Conservation (phyloP, 2,888 invertebrate genomes). For the Sphaerophoria taeniata region DNA sequence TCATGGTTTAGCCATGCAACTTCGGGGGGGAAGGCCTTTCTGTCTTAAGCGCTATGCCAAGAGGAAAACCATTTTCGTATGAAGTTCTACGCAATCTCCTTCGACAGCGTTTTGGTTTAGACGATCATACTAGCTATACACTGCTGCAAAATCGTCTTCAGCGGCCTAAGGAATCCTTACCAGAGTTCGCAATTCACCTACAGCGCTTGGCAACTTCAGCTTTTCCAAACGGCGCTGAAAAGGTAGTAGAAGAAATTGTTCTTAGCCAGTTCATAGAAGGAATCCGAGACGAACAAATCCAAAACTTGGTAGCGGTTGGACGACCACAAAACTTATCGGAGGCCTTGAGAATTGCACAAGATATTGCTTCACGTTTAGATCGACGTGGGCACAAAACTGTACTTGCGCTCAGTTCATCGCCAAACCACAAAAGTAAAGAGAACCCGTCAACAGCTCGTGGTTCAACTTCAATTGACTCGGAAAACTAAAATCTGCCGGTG, state of each 20-base stretch:
- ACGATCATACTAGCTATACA: too few species aligned
- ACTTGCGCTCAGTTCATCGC: not conserved
- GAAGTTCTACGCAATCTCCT: too few species aligned
- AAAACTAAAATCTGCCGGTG: constrained; percentile 18
- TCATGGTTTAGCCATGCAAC: too few species aligned
- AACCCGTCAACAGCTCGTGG: too few species aligned
- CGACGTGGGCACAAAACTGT: not conserved
- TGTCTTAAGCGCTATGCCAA: too few species aligned
- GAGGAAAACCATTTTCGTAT: too few species aligned
- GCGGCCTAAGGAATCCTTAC: too few species aligned
- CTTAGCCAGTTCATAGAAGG: constrained; percentile 33
- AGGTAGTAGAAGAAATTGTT: too few species aligned
- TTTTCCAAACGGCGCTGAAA: not conserved
- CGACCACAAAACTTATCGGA: constrained; percentile 3
- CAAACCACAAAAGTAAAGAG: not conserved
- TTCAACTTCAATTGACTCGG: not conserved
- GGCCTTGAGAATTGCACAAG: constrained; percentile 10
- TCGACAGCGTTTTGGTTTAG: too few species aligned
- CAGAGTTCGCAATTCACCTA: too few species aligned
- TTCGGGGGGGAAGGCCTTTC: too few species aligned
- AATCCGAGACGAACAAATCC: constrained; percentile 7
- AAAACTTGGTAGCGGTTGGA: constrained; percentile 17
- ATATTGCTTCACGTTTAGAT: constrained; percentile 5
- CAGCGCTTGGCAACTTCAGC: not conserved
- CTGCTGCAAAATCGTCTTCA: too few species aligned